phyloP scores from a whole-genome alignment of 1,140 invertebrate genomes.

The Meteorus sp. region DNA sequence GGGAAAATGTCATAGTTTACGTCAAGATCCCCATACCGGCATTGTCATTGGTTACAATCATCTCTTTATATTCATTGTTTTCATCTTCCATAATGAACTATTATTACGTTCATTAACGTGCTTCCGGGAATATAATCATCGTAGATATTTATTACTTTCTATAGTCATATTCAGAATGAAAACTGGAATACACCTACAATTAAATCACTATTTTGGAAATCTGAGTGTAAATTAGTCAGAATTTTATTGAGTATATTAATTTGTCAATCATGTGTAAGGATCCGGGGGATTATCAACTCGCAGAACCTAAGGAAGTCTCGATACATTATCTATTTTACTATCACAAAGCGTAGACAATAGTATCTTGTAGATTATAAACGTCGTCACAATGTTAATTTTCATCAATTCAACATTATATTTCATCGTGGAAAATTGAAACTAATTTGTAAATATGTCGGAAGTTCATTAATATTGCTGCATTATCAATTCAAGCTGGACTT shows the following conservation, averaged over 20 bases:
- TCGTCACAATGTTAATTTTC: too few species aligned
- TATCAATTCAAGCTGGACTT: constrained; percentile 59
- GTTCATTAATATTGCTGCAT: constrained; percentile 20
- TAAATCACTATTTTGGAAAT: constrained; percentile 32
- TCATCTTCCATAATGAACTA: too few species aligned
- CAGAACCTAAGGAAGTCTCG: constrained; percentile 46
- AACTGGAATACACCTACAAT: constrained; percentile 19
- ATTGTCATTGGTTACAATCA: too few species aligned
- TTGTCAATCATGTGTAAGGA: constrained; percentile 46
- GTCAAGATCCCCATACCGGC: too few species aligned
- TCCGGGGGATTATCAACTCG: constrained; percentile 30
- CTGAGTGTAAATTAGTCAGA: constrained; percentile 29
- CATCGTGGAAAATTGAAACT: not conserved
- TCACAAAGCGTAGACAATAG: constrained; percentile 1
- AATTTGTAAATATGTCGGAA: not conserved
- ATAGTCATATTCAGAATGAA: too few species aligned
- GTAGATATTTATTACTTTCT: too few species aligned
- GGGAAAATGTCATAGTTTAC: too few species aligned
- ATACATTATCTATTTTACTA: constrained; percentile 29
- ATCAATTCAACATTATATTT: not conserved
- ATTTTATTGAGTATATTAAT: constrained; percentile 36
- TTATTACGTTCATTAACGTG: too few species aligned
- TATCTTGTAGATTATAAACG: not conserved
- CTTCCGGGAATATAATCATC: too few species aligned
- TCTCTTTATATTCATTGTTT: too few species aligned